Evolutionary conservation across 1,140 invertebrate species (phyloP).

Genomic region (Monochamus saltuarius): DNA sequence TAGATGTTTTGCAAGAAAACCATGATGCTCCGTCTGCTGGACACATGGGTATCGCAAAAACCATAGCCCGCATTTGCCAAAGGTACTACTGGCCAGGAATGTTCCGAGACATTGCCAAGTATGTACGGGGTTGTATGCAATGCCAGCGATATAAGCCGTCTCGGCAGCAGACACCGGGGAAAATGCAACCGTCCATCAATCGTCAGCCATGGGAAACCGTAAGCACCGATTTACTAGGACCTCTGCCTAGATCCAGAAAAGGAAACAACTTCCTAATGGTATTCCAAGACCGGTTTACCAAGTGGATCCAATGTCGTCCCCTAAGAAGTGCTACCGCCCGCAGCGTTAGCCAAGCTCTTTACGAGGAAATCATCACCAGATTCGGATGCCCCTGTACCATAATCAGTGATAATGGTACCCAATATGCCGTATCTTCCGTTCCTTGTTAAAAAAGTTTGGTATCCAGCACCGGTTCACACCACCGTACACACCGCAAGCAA

Average conservation of each 20-base stretch:
- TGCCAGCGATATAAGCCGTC: slow-evolving; percentile 43
- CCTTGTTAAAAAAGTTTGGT: slow-evolving; percentile 6
- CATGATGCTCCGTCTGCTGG: slow-evolving; percentile 29
- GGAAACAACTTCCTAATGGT: slow-evolving; percentile 50
- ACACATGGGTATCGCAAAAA: slow-evolving; percentile 43
- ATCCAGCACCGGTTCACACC: slow-evolving; percentile 38
- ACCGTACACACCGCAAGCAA: slow-evolving; percentile 50
- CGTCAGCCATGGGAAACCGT: slow-evolving; percentile 43
- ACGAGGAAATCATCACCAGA: slow-evolving; percentile 38
- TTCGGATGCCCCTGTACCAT: slow-evolving; percentile 45
- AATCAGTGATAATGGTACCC: slow-evolving; percentile 51
- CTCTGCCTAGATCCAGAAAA: slow-evolving; percentile 44
- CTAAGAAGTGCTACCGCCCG: slow-evolving; percentile 37
- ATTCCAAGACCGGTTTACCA: slow-evolving; percentile 35
- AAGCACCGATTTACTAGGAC: slow-evolving; percentile 51
- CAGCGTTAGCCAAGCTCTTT: slow-evolving; percentile 31
- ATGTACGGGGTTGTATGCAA: slow-evolving; percentile 30
- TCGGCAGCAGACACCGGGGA: slow-evolving; percentile 37
- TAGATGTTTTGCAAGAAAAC: slow-evolving; percentile 28
- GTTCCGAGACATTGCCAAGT: slow-evolving; percentile 26
- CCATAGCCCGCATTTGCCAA: slow-evolving; percentile 16
- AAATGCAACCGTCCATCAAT: slow-evolving; percentile 42
- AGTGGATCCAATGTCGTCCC: slow-evolving; percentile 31
- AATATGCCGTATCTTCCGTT: slow-evolving; percentile 38
- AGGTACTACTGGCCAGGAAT: slow-evolving; percentile 45